phyloP scores from a whole-genome alignment of 2,113 vertebrate species.

The Crotalus horridus region DNA sequence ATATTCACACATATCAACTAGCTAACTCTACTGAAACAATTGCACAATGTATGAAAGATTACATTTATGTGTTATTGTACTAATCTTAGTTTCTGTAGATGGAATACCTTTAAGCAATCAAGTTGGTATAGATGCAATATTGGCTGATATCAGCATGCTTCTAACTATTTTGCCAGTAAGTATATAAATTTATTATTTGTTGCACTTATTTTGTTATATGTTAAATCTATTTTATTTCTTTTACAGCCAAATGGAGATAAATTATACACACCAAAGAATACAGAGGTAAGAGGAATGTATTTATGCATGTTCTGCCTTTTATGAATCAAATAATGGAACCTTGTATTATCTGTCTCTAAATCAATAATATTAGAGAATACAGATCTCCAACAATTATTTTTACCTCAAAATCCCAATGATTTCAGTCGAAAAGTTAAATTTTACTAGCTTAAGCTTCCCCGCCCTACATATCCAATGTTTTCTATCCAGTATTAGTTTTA shows the following conservation, averaged over 20 bases:
- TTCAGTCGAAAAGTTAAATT: background rate
- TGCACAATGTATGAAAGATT: constrained; percentile 62
- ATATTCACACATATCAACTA: constrained; percentile 76
- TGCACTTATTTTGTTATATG: background rate
- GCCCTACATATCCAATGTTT: background rate
- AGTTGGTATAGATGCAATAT: background rate
- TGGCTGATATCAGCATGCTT: constrained; percentile 13
- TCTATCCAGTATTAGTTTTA: background rate
- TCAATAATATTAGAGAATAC: background rate
- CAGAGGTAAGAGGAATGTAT: constrained; percentile 36
- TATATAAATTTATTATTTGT: constrained; percentile 8
- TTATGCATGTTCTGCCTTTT: background rate
- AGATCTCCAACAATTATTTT: background rate
- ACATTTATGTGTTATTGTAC: constrained; percentile 54
- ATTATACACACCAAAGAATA: constrained; percentile 49
- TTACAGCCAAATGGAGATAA: constrained; percentile 40
- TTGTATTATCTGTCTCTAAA: background rate
- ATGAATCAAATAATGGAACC: background rate
- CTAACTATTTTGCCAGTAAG: constrained; percentile 54
- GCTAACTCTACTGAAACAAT: constrained; percentile 49
- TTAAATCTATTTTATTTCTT: constrained; percentile 31
- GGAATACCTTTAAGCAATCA: constrained; percentile 24
- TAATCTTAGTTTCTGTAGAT: constrained; percentile 42
- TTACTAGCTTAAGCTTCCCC: background rate
- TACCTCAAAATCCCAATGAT: background rate